Conservation (phyloP, 2,888 invertebrate genomes). For the Minunthozetes semirufus region DNA sequence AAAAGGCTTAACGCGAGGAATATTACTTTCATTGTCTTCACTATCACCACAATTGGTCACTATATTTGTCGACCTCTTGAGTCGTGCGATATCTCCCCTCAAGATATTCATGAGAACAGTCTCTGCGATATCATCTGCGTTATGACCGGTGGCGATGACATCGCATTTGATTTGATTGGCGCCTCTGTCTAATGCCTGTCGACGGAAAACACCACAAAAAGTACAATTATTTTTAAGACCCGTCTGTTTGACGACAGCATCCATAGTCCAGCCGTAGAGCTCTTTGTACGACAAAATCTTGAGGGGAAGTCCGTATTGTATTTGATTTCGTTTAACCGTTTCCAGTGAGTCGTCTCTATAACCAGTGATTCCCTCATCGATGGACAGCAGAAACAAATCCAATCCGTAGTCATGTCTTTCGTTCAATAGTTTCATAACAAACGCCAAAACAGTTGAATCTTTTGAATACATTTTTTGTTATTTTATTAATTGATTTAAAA, state of each 20-base stretch:
- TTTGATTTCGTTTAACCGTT: constrained; percentile 88
- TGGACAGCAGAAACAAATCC: constrained; percentile 79
- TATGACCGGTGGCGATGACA: constrained; percentile 88
- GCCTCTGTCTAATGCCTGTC: constrained; percentile 88
- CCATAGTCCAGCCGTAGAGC: constrained; percentile 99
- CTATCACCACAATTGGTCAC: constrained; percentile 61
- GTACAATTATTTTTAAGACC: constrained; percentile 93
- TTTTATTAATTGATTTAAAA: constrained; percentile 17
- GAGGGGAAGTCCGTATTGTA: constrained; percentile 85
- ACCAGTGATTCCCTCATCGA: constrained; percentile 96
- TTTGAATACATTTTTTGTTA: constrained; percentile 46
- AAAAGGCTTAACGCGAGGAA: constrained; percentile 88
- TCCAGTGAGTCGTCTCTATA: constrained; percentile 55
- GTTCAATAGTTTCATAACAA: constrained; percentile 83
- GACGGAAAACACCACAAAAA: constrained; percentile 69
- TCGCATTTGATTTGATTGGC: constrained; percentile 78
- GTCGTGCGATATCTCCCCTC: constrained; percentile 87
- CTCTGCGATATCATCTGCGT: constrained; percentile 97
- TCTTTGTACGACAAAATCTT: constrained; percentile 92
- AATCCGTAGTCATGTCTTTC: constrained; percentile 82
- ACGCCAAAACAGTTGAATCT: constrained; percentile 95
- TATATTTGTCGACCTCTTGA: constrained; percentile 84
- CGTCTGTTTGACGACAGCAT: constrained; percentile 75
- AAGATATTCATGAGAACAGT: constrained; percentile 96
- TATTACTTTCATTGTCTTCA: constrained; percentile 56